Percentiles rank a stretch among this genome's conserved stretches.
Evolutionary conservation across 1,140 invertebrate species (phyloP).

Genomic region (Heliconius melpomene): DNA sequence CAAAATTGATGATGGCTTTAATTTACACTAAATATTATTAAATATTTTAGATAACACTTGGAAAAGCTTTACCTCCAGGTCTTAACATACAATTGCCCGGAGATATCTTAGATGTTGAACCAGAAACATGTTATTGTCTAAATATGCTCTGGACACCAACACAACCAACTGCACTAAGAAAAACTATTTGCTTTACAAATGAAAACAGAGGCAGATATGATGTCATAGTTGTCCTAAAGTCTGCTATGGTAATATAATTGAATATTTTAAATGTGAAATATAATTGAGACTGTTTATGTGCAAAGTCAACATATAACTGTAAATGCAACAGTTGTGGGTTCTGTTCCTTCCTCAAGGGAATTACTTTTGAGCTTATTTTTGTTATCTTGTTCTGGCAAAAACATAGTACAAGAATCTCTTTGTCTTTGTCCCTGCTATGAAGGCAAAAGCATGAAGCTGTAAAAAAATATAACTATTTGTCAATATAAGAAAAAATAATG

Average conservation of each 20-base stretch:
- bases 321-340: not conserved
- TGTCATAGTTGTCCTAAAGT: slow-evolving; percentile 84
- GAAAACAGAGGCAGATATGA: slow-evolving; percentile 84
- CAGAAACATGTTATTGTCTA: slow-evolving; percentile 72
- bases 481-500: too few relatives aligned
- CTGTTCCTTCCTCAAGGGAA: too few relatives aligned
- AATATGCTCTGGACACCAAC: slow-evolving; percentile 84
- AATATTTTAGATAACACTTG: slow-evolving; percentile 82
- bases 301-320: not conserved
- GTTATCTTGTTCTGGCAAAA: too few relatives aligned
- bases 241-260: slow-evolving; percentile 58
- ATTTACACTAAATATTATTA: slow-evolving; percentile 4
- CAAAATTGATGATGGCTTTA: too few relatives aligned
- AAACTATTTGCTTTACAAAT: slow-evolving; percentile 84
- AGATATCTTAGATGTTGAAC: slow-evolving; percentile 75
- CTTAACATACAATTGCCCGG: slow-evolving; percentile 81
- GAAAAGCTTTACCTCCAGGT: slow-evolving; percentile 82
- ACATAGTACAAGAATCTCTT: too few relatives aligned
- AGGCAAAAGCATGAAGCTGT: too few relatives aligned
- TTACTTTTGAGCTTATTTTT: too few relatives aligned
- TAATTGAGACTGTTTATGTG: too few relatives aligned
- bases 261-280: too few relatives aligned
- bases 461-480: too few relatives aligned
- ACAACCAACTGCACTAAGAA: slow-evolving; percentile 82
- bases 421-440: too few relatives aligned